phyloP scores from a whole-genome alignment of 2,888 invertebrate species.

The Therioaphis trifolii region DNA sequence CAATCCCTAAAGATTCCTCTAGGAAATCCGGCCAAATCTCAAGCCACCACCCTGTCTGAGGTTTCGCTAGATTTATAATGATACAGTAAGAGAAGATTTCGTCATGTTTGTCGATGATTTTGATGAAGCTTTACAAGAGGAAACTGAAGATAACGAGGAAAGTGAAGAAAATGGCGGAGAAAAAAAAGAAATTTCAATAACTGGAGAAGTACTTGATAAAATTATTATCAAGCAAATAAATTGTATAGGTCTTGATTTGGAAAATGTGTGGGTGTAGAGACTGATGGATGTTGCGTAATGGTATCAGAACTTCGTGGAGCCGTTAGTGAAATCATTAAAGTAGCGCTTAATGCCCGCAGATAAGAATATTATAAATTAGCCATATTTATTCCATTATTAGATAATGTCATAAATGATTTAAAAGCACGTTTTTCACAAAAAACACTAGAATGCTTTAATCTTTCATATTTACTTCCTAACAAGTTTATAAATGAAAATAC shows the following conservation, averaged over 20 bases:
- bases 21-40: too few relatives aligned
- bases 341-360: conserved; percentile 65
- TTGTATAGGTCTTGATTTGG: conserved; percentile 32
- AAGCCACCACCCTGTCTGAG: too few relatives aligned
- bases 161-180: too few relatives aligned
- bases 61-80: too few relatives aligned
- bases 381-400: conserved; percentile 29
- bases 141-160: too few relatives aligned
- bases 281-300: conserved; percentile 67
- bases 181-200: conserved; percentile 25
- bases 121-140: too few relatives aligned
- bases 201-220: conserved; percentile 22
- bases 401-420: conserved; percentile 21
- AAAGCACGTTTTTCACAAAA: conserved; percentile 28
- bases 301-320: conserved; percentile 66
- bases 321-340: conserved; percentile 66
- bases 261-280: conserved; percentile 65
- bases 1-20: too few relatives aligned
- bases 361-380: conserved; percentile 42
- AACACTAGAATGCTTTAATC: conserved; percentile 11
- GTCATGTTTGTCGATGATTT: too few relatives aligned
- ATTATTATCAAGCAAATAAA: conserved; percentile 36
- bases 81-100: too few relatives aligned
- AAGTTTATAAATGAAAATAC: conserved; percentile 19
- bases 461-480: conserved; percentile 3